Percentiles rank a stretch among this genome's conserved stretches.
phyloP scores from a whole-genome alignment of 2,113 vertebrate genomes.

The Sceloporus tristichus region DNA sequence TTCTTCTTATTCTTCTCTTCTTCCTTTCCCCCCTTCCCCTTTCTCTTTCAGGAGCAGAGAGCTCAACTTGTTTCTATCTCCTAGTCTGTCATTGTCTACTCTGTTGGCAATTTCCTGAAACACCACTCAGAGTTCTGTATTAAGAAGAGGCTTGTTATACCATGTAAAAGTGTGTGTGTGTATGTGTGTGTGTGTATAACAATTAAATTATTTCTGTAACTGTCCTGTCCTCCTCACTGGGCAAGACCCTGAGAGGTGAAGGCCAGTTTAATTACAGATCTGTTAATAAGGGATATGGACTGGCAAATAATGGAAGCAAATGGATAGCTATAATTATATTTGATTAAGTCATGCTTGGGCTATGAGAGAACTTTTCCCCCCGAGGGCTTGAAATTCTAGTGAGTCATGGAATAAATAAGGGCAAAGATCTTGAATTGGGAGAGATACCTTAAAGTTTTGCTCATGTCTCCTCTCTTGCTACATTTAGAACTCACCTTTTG shows the following conservation, averaged over 20 bases:
- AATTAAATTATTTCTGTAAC: neutral
- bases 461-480: no score
- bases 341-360: no score
- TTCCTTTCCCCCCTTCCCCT: neutral
- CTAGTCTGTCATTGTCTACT: neutral
- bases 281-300: no score
- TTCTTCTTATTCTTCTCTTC: neutral
- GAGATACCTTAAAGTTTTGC: no score
- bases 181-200: no score
- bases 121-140: neutral
- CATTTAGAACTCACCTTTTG: no score
- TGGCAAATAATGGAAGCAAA: no score
- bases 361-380: no score
- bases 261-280: no score
- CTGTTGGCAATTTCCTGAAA: neutral
- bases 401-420: neutral
- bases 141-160: neutral
- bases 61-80: neutral
- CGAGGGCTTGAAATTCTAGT: no score
- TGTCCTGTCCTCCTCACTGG: neutral
- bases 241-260: neutral
- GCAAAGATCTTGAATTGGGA: neutral
- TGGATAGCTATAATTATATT: no score
- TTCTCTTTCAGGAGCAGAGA: neutral
- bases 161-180: no score